A percentile compares a stretch with the other conserved stretches of the same genome.
Conservation (phyloP, 2,113 vertebrate genomes). For the Rhynchomys soricoides region DNA sequence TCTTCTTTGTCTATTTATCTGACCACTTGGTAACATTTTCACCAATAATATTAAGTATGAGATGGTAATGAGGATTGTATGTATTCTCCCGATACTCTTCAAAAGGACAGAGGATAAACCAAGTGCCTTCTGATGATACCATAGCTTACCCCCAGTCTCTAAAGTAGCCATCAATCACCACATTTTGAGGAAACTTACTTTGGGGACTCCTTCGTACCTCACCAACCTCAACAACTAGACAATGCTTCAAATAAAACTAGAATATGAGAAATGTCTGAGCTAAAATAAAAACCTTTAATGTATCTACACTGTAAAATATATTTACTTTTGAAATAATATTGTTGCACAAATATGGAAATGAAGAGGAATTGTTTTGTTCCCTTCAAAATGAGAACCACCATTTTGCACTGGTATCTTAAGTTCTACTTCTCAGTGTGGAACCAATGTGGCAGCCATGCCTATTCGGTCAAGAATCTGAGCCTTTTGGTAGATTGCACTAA, state of each 20-base stretch:
- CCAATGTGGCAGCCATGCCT: slow-evolving; percentile 38
- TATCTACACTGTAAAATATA: neutral
- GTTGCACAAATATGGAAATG: neutral
- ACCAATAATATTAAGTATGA: neutral
- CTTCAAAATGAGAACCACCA: slow-evolving; percentile 19
- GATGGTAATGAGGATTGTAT: neutral
- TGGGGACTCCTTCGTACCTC: neutral
- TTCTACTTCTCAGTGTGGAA: slow-evolving; percentile 46
- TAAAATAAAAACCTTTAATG: neutral
- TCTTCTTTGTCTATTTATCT: slow-evolving; percentile 20
- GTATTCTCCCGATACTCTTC: neutral
- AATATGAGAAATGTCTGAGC: neutral
- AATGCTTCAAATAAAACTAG: neutral
- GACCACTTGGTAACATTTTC: neutral
- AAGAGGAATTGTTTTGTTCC: neutral
- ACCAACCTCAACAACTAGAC: neutral
- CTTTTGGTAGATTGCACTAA: slow-evolving; percentile 57
- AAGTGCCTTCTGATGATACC: neutral
- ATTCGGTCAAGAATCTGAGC: slow-evolving; percentile 61
- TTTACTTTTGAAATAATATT: slow-evolving; percentile 9
- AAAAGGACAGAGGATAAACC: neutral
- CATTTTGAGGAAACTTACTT: neutral
- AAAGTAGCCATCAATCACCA: neutral
- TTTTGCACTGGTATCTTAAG: slow-evolving; percentile 47
- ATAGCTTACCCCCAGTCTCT: neutral